A percentile compares a stretch with the other conserved stretches of the same genome.
These are phyloP conservation scores for Heliconius aoede DNA, from an alignment of 2,888 invertebrate species.

Conservation along the genomic window DNA sequence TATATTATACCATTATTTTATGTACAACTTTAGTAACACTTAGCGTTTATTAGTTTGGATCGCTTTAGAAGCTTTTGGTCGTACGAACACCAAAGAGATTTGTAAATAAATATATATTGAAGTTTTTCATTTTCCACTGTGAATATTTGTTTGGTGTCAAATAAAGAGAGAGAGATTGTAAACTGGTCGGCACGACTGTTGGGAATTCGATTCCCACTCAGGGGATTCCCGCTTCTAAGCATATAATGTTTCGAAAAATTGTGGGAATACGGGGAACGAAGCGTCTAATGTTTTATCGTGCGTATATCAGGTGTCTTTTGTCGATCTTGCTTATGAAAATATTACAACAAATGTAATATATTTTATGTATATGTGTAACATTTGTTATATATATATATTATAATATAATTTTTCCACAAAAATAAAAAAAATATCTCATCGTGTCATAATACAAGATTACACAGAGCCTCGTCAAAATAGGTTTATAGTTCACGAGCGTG, in stretches of 20 bases:
- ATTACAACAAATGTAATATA: too few relatives aligned
- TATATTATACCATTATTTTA: conserved; percentile 1
- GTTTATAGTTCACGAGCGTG: conserved; percentile 23
- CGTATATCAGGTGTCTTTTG: too few relatives aligned
- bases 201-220: too few relatives aligned
- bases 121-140: neutral
- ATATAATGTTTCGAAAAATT: neutral
- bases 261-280: neutral
- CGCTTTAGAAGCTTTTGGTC: conserved; percentile 2
- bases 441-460: conserved; percentile 11
- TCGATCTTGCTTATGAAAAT: too few relatives aligned
- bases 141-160: too few relatives aligned
- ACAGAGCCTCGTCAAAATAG: conserved; percentile 6
- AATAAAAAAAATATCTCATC: neutral
- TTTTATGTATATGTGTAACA: too few relatives aligned
- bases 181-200: too few relatives aligned
- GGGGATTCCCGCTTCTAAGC: neutral
- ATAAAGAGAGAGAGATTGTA: too few relatives aligned
- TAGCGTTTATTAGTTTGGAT: conserved; percentile 12
- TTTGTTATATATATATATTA: too few relatives aligned
- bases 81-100: neutral
- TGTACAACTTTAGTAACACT: conserved; percentile 5
- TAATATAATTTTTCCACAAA: too few relatives aligned
- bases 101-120: neutral
- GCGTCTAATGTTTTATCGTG: neutral